These are phyloP conservation scores for Canis aureus DNA, from an alignment of 2,113 vertebrate genomes.

Conservation along the genomic window DNA sequence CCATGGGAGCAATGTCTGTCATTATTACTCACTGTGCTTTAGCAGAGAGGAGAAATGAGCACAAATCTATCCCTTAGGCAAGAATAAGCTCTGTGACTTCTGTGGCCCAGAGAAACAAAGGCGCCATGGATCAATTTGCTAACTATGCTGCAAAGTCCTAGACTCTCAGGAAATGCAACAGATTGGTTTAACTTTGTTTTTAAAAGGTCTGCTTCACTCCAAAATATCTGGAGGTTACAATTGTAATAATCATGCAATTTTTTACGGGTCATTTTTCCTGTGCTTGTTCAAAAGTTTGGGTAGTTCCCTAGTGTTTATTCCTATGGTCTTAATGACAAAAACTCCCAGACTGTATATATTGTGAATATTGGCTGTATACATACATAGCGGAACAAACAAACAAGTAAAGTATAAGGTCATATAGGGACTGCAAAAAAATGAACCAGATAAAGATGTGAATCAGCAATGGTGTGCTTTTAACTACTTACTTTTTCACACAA, in stretches of 20 bases:
- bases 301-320: not conserved
- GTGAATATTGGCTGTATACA: not conserved
- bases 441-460: not conserved
- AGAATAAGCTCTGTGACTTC: slow-evolving; percentile 18
- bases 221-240: slow-evolving; percentile 47
- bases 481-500: not conserved
- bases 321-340: not conserved
- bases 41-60: slow-evolving; percentile 28
- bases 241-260: not conserved
- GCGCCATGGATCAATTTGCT: not conserved
- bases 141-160: not conserved
- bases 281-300: not conserved
- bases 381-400: not conserved
- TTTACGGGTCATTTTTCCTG: not conserved
- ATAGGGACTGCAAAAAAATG: not conserved
- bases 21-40: slow-evolving; percentile 12
- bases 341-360: not conserved
- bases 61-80: slow-evolving; percentile 30
- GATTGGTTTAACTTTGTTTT: slow-evolving; percentile 55
- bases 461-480: not conserved
- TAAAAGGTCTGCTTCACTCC: not conserved
- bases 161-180: not conserved
- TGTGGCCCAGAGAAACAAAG: slow-evolving; percentile 39
- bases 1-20: slow-evolving; percentile 13
- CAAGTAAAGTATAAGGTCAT: not conserved